Conservation (phyloP, 2,888 invertebrate genomes). For the Oscheius sp. region DNA sequence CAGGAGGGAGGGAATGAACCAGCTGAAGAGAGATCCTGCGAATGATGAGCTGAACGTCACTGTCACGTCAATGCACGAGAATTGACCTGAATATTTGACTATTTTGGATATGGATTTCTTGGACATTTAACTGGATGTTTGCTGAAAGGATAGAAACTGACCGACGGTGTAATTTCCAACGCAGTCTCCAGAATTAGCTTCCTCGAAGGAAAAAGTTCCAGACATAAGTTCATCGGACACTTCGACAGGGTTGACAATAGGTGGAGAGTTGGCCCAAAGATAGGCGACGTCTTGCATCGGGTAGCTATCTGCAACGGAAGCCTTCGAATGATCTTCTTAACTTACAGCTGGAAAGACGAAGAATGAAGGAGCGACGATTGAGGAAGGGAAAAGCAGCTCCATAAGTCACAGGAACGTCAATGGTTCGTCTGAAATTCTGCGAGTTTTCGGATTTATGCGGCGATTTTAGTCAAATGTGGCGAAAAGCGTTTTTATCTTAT, state of each 20-base stretch:
- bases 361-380: conserved; percentile 46
- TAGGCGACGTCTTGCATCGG: conserved; percentile 66
- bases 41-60: conserved; percentile 57
- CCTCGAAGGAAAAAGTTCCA: conserved; percentile 50
- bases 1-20: conserved; percentile 60
- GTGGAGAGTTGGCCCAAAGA: conserved; percentile 68
- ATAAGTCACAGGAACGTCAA: conserved; percentile 48
- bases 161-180: conserved; percentile 68
- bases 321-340: not conserved
- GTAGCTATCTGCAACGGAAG: conserved; percentile 47
- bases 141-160: conserved; percentile 19
- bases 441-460: too few relatives aligned
- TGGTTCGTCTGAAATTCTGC: conserved; percentile 41
- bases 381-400: conserved; percentile 54
- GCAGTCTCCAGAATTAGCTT: conserved; percentile 63
- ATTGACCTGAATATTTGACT: conserved; percentile 47
- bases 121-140: not conserved
- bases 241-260: conserved; percentile 66
- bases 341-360: conserved; percentile 54
- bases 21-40: conserved; percentile 42
- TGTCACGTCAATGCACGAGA: conserved; percentile 64
- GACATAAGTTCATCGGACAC: conserved; percentile 56
- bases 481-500: too few relatives aligned
- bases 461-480: too few relatives aligned
- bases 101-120: not conserved